Evolutionary conservation across 2,797 vertebrate species (phyloP), one percentile per base, ranked within the genome.

Genomic region (Crenuchus spilurus): DNA sequence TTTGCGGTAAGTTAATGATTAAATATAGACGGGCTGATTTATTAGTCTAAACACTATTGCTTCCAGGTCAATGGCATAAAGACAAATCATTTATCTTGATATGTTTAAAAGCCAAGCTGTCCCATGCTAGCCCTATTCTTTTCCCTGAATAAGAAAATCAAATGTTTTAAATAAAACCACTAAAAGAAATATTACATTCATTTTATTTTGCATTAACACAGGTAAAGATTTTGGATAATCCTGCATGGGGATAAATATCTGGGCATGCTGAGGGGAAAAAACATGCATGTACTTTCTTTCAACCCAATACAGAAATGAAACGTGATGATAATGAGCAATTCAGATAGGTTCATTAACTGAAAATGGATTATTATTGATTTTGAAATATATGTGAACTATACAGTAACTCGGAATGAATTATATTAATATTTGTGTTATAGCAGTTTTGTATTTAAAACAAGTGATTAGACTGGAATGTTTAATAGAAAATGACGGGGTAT

Each of bases 1-100:
- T 92, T 90, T 91, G 94, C 95, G 95, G 93, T 96, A 96, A 96
- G 95, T 95, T 98, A 98, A 99, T 99, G 96, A 98, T 99, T 99
- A 97, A 98, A 98, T 95, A 99, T 97, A 98, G 96, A 98, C 91
- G 95, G 94, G 89, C 94, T 98, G 97, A 99, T 99, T 97, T 98
- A 99, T 99, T 98, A 97, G 94, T 95, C 94, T 94, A 93, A 97
- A 96, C 95, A 94, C 92, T 85, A 95, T 94, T 92, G 94, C 95
- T 96, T 96, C 94, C 95, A 96, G 96, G 96, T 98, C 97, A 98
- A 95, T 97, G 95, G 90, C 92, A 96, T 95, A 96, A 94, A 96
- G 95, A 96, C 94, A 95, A 97, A 97, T 96, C 94, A 99, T 98
- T 95, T 96, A 92, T 99, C 95, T 96, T 96, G 91, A 95, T 96